Evolutionary conservation across 2,113 vertebrate genomes (phyloP), one percentile per base, ranked within the genome.

Genomic region (Gadus macrocephalus): DNA sequence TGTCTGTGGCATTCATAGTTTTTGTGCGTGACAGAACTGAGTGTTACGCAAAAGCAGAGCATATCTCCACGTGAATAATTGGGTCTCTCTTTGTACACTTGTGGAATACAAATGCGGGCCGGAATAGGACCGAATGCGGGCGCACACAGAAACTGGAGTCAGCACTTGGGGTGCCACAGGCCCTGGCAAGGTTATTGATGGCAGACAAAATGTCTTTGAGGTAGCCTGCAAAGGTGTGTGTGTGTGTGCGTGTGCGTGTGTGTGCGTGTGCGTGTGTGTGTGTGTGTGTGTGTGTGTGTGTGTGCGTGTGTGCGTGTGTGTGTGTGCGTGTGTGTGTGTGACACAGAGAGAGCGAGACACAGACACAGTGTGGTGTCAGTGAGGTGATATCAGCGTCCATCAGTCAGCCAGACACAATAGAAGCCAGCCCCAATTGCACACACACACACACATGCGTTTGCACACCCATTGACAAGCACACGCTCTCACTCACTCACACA

Each of bases 161-260:
- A 11, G 75, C 70, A 83, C 80, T 78, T 77, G 59, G 66, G 67
- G 38, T 68, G 82, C 70, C 78, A 75, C 72, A 83, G 74, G 79
- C n/a, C 53, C 71, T 77, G 81, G 71, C 81, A 84, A 75, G 67
- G n/a, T 87, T 76, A 85, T 85, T 83, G 75, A 88, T 88, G 80
- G 77, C 66, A 75, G 72, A 71, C 69, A 69, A 62, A 86, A 82
- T 81, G 78, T 82, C 83, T 86, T 78, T 69, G 75, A 86, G 81
- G 81, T 78, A 76, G 77, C 67, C 68, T 38, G 78, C 60, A 69
- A 63, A 72, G 75, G 75, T 77, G 83, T 83, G 42, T 7, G 42
- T 7, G 42, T 7, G 6, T 12, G 42, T 49, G 42, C 0, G 42
- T 49, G 3, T 49, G 42, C 6, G 42, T 49, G 42, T 49, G 42